A percentile compares a stretch with the other conserved stretches of the same genome.
phyloP scores from a whole-genome alignment of 2,113 vertebrate species.

The Enhydra lutris region DNA sequence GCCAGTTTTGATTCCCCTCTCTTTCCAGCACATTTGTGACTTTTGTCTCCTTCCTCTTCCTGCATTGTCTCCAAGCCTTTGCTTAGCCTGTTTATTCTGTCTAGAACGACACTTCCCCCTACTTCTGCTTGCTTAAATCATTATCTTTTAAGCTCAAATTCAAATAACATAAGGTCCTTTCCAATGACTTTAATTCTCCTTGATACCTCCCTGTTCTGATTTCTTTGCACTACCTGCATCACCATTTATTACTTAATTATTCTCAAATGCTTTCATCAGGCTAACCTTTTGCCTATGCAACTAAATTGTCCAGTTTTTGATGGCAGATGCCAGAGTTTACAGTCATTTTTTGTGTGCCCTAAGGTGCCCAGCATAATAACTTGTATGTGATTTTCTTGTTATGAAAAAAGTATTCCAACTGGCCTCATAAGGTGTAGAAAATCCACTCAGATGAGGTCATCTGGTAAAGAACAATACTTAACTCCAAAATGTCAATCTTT shows the following conservation, averaged over 20 bases:
- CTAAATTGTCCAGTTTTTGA: background rate
- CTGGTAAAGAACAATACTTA: background rate
- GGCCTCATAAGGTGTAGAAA: conserved; percentile 8
- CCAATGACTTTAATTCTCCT: background rate
- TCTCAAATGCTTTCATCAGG: background rate
- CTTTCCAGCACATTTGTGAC: background rate
- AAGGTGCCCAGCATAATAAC: background rate
- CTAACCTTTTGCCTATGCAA: background rate
- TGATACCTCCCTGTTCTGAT: background rate
- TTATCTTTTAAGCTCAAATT: conserved; percentile 23
- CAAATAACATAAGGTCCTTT: background rate
- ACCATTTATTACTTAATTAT: background rate
- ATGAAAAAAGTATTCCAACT: background rate
- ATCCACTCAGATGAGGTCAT: background rate
- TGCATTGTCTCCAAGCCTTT: background rate
- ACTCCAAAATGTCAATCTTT: background rate
- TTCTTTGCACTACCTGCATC: background rate
- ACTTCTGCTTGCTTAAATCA: background rate
- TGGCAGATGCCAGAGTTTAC: background rate
- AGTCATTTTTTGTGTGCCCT: background rate
- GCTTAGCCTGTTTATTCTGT: background rate
- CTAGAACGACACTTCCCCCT: background rate
- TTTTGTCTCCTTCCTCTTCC: background rate
- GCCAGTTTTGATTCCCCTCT: background rate
- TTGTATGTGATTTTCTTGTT: background rate